phyloP scores from a whole-genome alignment of 2,113 vertebrate genomes.

The Colistium nudipinnis region DNA sequence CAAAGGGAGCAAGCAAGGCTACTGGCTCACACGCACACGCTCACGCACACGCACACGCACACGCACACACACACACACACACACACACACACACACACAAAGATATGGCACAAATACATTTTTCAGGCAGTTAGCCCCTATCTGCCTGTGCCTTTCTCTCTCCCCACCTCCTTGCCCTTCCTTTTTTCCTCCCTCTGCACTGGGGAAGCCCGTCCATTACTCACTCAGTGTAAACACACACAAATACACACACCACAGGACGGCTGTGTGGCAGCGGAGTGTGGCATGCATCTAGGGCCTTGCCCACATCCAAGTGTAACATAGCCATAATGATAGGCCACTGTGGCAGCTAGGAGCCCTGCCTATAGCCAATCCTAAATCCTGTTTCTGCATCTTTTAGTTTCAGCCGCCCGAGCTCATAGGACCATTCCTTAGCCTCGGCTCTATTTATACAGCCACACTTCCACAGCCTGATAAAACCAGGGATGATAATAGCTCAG shows the following conservation, averaged over 20 bases:
- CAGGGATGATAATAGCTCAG: constrained; percentile 41
- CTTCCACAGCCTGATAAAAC: constrained; percentile 47
- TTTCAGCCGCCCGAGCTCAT: constrained; percentile 10
- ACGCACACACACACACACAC: constrained; percentile 22
- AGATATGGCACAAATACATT: constrained; percentile 45
- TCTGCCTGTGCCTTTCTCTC: constrained; percentile 42
- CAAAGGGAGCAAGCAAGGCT: constrained; percentile 18
- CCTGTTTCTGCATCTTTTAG: constrained; percentile 36
- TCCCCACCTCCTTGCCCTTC: constrained; percentile 8
- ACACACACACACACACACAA: constrained; percentile 22
- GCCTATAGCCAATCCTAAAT: constrained; percentile 40
- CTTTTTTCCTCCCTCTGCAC: constrained; percentile 33
- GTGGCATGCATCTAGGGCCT: constrained; percentile 40
- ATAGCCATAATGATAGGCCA: constrained; percentile 72
- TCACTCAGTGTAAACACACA: constrained; percentile 44
- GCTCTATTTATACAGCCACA: constrained; percentile 67
- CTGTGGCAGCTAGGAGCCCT: constrained; percentile 24
- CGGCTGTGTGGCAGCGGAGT: constrained; percentile 44
- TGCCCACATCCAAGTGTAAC: constrained; percentile 65
- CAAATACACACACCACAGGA: constrained; percentile 32
- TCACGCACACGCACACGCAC: constrained; percentile 1
- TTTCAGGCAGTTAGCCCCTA: constrained; percentile 38
- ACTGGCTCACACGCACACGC: constrained; percentile 15
- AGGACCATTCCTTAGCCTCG: neutral
- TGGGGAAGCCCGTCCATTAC: constrained; percentile 58